Conservation (phyloP, 2,797 vertebrate genomes). For the Myotis vivesi region DNA sequence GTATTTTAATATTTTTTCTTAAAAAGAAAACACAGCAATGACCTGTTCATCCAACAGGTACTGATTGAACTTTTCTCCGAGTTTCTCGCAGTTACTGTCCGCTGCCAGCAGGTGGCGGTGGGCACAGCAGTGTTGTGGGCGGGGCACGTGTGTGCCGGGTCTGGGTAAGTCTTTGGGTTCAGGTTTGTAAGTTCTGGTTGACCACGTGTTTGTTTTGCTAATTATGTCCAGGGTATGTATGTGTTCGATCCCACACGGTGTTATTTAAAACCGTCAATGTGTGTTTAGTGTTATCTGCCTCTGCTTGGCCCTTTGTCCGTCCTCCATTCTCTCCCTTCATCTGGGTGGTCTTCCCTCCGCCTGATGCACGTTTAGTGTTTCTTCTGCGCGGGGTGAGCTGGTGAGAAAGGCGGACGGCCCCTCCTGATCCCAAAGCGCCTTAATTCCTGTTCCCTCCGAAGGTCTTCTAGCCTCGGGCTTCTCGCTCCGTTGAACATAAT, state of each 20-base stretch:
- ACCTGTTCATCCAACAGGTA: neutral
- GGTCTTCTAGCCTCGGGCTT: no score
- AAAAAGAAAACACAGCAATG: neutral
- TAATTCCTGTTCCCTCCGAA: neutral
- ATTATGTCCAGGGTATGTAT: neutral
- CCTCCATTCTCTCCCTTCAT: neutral
- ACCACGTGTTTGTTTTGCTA: neutral
- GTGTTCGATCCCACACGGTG: neutral
- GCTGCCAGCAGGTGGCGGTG: slow-evolving; percentile 17
- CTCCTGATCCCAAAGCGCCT: neutral
- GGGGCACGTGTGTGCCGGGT: accelerated
- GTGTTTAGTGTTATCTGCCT: neutral
- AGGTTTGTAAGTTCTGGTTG: neutral
- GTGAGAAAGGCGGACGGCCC: no score
- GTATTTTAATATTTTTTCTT: neutral
- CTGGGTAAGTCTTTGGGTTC: neutral
- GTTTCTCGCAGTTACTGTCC: slow-evolving; percentile 17
- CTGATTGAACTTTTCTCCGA: neutral
- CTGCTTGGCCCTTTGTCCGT: neutral
- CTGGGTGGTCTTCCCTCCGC: neutral
- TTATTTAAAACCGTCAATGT: neutral
- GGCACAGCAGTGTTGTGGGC: neutral
- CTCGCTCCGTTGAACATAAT: accelerated
- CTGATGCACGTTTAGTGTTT: neutral
- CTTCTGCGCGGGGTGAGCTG: no score